Evolutionary conservation across 2,797 vertebrate genomes (phyloP).

Genomic region (Podarcis lilfordi): DNA sequence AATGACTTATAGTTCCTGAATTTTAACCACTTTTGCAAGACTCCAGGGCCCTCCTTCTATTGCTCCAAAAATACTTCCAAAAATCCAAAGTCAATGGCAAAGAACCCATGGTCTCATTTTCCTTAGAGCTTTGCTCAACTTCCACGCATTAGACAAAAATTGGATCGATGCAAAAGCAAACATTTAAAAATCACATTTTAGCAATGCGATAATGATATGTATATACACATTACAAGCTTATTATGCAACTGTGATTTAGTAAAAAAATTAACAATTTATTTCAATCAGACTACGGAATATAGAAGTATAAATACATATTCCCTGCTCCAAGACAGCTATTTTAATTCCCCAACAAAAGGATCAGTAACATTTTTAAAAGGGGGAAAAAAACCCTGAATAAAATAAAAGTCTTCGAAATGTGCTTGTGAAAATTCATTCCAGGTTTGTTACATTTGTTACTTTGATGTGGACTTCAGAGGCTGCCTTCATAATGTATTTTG

Average conservation of each 20-base stretch:
- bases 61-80: background rate
- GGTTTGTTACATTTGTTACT: slow-evolving; percentile 48
- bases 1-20: background rate
- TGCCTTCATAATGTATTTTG: slow-evolving; percentile 41
- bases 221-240: slow-evolving; percentile 28
- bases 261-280: slow-evolving; percentile 38
- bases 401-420: slow-evolving; percentile 41
- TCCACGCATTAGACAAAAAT: background rate
- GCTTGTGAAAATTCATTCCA: slow-evolving; percentile 45
- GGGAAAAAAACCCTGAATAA: background rate
- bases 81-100: background rate
- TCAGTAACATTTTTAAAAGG: slow-evolving; percentile 28
- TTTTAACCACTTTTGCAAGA: background rate
- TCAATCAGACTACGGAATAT: slow-evolving; percentile 37
- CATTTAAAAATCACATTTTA: background rate
- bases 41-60: background rate
- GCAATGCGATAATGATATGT: background rate
- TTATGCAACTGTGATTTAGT: slow-evolving; percentile 6
- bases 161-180: slow-evolving; percentile 29
- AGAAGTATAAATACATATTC: background rate
- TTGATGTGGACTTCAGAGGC: slow-evolving; percentile 59
- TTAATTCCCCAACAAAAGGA: slow-evolving; percentile 28
- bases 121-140: background rate
- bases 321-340: slow-evolving; percentile 10
- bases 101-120: background rate